Base-by-base conservation (phyloP, 92 coral and sea anemone genomes). In the Metridium senile region DNA sequence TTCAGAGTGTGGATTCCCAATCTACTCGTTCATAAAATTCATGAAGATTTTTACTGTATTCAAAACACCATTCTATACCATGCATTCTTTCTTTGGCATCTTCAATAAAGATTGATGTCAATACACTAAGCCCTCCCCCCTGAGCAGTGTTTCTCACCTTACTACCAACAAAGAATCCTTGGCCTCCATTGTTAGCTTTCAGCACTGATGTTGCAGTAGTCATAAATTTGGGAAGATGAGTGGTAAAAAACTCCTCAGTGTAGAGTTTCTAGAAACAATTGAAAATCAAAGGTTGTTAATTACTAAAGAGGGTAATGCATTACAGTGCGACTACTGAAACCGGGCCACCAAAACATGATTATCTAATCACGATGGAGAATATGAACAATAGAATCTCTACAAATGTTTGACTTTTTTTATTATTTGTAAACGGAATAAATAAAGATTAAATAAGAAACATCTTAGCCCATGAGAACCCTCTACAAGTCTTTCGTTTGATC, bases 121-220 rank as follows among this genome's bases (percentile, higher is more conserved):
- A n/a, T n/a, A n/a, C n/a, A n/a, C n/a, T n/a, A n/a, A n/a, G n/a
- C n/a, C n/a, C n/a, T n/a, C n/a, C n/a, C n/a, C n/a, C n/a, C n/a
- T n/a, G 17, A 25, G 7, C 23, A 7, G 17, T 2, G 8, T 39
- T 39, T 6, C 47, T 65, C 26, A 80, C 84, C 84, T 80, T 80
- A 61, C 62, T 47, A 20, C 84, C 84, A 70, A 80, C 84, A 56
- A 80, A 32, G 71, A 53, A 80, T 29, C 67, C 63, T 46, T 52
- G 39, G 46, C 84, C 84, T 9, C 45, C 78, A 70, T 33, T 58
- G 84, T 80, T 80, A 33, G 59, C 62, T 25, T 70, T 80, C 46
- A 80, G 64, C 46, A 80, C 29, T 1, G 51, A 58, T 4, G 59
- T 74, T 25, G 49, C 62, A n/a, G 29, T 80, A 1, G 49, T 74